Evolutionary conservation across 2,888 invertebrate species (phyloP), one percentile per base, ranked within the genome.

Genomic region (Pristionchus japonicus): DNA sequence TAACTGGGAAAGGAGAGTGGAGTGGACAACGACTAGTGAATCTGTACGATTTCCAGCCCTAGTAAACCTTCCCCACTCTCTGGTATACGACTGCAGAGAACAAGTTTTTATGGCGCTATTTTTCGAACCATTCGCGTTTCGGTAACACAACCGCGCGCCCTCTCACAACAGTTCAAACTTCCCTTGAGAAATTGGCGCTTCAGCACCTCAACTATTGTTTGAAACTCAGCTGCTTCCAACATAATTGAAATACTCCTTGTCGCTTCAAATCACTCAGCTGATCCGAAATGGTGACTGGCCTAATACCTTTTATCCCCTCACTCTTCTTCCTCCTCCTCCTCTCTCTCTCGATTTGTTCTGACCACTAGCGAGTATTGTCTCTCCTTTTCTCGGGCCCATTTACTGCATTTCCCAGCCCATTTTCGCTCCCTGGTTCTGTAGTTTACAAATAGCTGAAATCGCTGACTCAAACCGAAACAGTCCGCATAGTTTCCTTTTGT

Each of bases 1-100:
- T 77, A 77, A 77, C 77, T 47, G 77, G 20, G 67, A 27, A 64
- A 27, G 27, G 67, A n/a, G n/a, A 70, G 70, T 74, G 37, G 74
- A 74, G 74, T 77, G 77, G 40, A 40, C 77, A 70, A 40, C 40
- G 34, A 64, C n/a, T 27, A 23, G 1, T 31, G 64, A 64, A 64
- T 64, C 64, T 31, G 34, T 64, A 34, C 64, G 64, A 64, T 57
- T 57, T 57, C 57, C n/a, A n/a, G 23, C n/a, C n/a, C n/a, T n/a
- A 57, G 57, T 57, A 57, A 57, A 57, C 57, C 57, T n/a, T 57
- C 57, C n/a, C n/a, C 57, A 57, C 57, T 57, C 57, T 57, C n/a
- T 20, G n/a, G n/a, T n/a, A 57, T 57, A 57, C 57, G 23, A 57
- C 57, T 57, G 57, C 57, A 23, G n/a, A 2, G n/a, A 57, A 57